Conservation (phyloP, 2,888 invertebrate genomes). For the Eretmocerus hayati region DNA sequence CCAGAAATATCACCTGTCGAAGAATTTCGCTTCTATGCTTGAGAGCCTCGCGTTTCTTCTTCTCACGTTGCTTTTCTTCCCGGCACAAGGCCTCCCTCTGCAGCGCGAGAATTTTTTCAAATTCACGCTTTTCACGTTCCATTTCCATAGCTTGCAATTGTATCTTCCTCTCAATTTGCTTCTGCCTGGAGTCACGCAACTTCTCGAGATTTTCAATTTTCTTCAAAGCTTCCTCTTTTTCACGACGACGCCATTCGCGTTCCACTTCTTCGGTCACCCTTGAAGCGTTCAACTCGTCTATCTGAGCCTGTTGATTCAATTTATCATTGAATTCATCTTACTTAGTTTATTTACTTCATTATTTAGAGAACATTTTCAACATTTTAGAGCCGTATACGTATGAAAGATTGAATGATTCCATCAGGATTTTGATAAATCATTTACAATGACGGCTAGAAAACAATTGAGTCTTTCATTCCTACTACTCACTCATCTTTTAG, state of each 20-base stretch:
- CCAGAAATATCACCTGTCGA: constrained; percentile 57
- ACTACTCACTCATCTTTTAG: no score
- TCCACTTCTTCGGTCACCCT: constrained; percentile 58
- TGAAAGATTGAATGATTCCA: background rate
- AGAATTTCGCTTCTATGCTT: constrained; percentile 59
- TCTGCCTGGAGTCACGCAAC: constrained; percentile 51
- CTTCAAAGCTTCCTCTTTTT: constrained; percentile 56
- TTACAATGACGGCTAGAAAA: no score
- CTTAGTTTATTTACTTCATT: no score
- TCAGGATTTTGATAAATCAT: background rate
- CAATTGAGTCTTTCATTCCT: no score
- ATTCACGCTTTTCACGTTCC: constrained; percentile 58
- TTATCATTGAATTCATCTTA: no score
- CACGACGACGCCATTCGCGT: constrained; percentile 61
- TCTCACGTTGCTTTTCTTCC: constrained; percentile 49
- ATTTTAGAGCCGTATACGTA: background rate
- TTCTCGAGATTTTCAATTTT: constrained; percentile 51
- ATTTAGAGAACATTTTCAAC: background rate
- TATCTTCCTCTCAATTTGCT: constrained; percentile 55
- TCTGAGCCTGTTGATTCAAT: constrained; percentile 49
- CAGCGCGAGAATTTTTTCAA: constrained; percentile 53
- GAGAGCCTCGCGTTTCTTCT: constrained; percentile 46
- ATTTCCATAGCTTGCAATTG: constrained; percentile 61
- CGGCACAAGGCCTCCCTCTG: constrained; percentile 52
- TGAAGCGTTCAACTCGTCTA: constrained; percentile 51